Evolutionary conservation across 2,888 invertebrate species (phyloP).

Genomic region (Catotricha subobsoleta): DNA sequence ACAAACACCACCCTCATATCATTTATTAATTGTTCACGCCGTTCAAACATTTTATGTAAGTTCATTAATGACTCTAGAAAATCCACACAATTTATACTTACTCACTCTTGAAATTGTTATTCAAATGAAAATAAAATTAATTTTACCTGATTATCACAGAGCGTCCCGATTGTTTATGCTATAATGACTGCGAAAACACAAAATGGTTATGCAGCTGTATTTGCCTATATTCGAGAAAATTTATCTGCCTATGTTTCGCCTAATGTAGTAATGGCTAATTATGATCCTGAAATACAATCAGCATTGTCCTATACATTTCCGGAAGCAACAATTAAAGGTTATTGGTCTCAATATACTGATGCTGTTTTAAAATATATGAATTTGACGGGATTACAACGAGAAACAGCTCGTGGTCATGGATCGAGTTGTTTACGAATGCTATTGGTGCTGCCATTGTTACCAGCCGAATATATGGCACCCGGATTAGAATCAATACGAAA

Average conservation of each 20-base stretch:
- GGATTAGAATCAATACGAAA: constrained; percentile 17
- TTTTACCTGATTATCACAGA: constrained; percentile 9
- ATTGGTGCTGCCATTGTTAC: constrained; percentile 16
- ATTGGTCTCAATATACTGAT: constrained; percentile 17
- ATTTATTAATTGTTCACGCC: constrained; percentile 16
- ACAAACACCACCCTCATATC: constrained; percentile 13
- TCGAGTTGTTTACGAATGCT: constrained; percentile 16
- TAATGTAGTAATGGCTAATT: constrained; percentile 15
- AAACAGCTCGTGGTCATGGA: constrained; percentile 15
- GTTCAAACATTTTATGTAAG: constrained; percentile 14
- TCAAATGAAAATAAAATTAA: background rate
- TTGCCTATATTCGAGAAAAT: constrained; percentile 15
- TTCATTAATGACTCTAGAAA: background rate
- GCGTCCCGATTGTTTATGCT: constrained; percentile 15
- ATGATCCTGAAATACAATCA: constrained; percentile 14
- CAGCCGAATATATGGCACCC: constrained; percentile 17
- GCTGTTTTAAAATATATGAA: constrained; percentile 15
- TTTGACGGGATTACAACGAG: constrained; percentile 13
- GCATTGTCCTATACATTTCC: constrained; percentile 14
- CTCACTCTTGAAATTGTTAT: background rate
- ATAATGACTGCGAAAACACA: constrained; percentile 15
- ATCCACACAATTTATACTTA: background rate
- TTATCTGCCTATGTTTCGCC: constrained; percentile 13
- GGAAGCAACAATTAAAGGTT: constrained; percentile 16
- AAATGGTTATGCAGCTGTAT: constrained; percentile 14